These are phyloP conservation scores for Himalopsyche phryganea DNA, from an alignment of 1,140 invertebrate species.

Conservation along the genomic window DNA sequence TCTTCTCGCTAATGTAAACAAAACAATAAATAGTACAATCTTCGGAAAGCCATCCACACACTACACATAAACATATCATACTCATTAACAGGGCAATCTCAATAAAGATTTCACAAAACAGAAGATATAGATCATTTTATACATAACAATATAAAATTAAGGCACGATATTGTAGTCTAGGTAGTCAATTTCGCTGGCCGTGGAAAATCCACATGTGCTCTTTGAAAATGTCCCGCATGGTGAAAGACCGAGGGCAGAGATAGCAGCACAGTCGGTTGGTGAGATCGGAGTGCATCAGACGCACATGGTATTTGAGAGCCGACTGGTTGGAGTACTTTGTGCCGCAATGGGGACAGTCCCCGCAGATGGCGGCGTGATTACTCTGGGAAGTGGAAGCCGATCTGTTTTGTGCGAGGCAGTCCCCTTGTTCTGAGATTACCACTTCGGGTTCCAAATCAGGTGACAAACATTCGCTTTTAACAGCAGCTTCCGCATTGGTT, in stretches of 20 bases:
- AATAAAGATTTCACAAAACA: no score
- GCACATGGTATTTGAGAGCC: constrained; percentile 65
- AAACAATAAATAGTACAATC: no score
- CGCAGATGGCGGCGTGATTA: constrained; percentile 58
- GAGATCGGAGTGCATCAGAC: constrained; percentile 64
- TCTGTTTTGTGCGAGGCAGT: constrained; percentile 37
- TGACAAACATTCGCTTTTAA: constrained; percentile 48
- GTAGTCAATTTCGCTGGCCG: constrained; percentile 56
- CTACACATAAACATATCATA: no score
- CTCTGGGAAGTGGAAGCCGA: constrained; percentile 43
- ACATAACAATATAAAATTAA: no score
- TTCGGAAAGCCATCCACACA: no score
- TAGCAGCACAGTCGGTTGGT: constrained; percentile 63
- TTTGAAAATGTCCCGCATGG: constrained; percentile 61
- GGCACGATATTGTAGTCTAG: no score
- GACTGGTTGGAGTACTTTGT: constrained; percentile 64
- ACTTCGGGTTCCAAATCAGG: constrained; percentile 51
- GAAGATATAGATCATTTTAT: no score
- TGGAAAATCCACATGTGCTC: constrained; percentile 63
- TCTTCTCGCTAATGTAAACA: no score
- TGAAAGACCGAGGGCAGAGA: constrained; percentile 61
- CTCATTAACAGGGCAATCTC: no score
- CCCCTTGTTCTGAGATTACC: constrained; percentile 43
- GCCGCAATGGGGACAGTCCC: constrained; percentile 64
- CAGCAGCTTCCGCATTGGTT: constrained; percentile 9